These are phyloP conservation scores for Oreochromis niloticus DNA, from an alignment of 2,113 vertebrate species.

Conservation along the genomic window DNA sequence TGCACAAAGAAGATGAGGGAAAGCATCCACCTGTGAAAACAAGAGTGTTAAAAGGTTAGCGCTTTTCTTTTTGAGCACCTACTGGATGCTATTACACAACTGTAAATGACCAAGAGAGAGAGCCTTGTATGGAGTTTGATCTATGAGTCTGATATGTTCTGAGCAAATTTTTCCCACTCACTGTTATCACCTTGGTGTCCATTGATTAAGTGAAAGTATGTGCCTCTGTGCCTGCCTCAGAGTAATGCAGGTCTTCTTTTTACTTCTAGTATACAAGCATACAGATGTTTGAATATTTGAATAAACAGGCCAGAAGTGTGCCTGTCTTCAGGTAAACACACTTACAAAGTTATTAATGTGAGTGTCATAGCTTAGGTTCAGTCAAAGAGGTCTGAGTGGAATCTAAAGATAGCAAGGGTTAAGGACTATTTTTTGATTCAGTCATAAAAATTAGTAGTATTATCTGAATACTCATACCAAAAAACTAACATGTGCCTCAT, in stretches of 20 bases:
- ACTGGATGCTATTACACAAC: background rate
- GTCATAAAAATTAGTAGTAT: background rate
- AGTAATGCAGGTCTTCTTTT: background rate
- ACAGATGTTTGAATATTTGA: background rate
- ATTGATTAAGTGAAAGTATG: background rate
- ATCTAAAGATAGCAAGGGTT: background rate
- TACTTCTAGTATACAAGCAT: background rate
- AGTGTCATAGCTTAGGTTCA: background rate
- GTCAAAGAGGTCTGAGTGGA: background rate
- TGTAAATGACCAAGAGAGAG: background rate
- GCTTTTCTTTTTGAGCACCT: background rate
- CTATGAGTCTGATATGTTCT: background rate
- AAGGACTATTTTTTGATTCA: background rate
- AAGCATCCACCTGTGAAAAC: conserved; percentile 37
- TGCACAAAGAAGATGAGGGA: conserved; percentile 19
- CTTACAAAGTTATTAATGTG: background rate
- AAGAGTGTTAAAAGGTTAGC: background rate
- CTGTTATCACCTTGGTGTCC: background rate
- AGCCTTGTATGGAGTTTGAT: background rate
- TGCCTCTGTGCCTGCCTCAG: background rate
- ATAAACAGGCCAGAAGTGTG: conserved; percentile 17
- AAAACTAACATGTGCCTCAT: background rate
- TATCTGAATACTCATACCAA: background rate
- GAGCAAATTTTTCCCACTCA: background rate
- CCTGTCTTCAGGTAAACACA: background rate